Evolutionary conservation across 2,113 vertebrate species (phyloP).

Genomic region (Bubo blakistoni): DNA sequence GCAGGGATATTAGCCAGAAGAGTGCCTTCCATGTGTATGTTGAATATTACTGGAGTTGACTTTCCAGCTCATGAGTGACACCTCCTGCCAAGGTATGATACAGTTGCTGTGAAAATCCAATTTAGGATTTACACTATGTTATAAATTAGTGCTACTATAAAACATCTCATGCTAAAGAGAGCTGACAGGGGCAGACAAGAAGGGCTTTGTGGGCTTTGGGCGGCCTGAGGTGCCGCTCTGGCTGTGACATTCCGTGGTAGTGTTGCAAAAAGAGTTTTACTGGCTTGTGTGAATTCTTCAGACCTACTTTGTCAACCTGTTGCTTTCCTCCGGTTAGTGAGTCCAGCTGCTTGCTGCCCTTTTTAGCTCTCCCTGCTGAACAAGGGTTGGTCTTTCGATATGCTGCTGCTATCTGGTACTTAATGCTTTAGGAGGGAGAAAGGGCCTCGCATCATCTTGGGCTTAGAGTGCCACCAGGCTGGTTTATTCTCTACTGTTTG

Average conservation of each 20-base stretch:
- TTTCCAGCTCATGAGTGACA: neutral
- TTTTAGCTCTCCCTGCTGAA: neutral
- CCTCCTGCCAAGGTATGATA: neutral
- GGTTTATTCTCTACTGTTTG: neutral
- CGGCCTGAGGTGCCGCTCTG: neutral
- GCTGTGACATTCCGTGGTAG: neutral
- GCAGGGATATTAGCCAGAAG: neutral
- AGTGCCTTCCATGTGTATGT: neutral
- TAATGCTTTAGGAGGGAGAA: slow-evolving; percentile 20
- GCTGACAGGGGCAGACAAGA: neutral
- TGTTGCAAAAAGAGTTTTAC: neutral
- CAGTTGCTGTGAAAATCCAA: neutral
- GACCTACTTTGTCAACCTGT: neutral
- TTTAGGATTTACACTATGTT: neutral
- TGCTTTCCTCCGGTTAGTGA: neutral
- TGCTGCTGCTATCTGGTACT: neutral
- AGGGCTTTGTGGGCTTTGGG: neutral
- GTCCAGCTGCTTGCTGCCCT: neutral
- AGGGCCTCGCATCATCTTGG: neutral
- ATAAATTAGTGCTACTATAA: neutral
- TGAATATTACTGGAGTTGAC: neutral
- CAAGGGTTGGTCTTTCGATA: neutral
- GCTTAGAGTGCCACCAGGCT: neutral
- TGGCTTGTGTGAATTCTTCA: neutral
- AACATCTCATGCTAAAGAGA: neutral